phyloP scores from a whole-genome alignment of 2,888 invertebrate genomes.

The Machimus atricapillus region DNA sequence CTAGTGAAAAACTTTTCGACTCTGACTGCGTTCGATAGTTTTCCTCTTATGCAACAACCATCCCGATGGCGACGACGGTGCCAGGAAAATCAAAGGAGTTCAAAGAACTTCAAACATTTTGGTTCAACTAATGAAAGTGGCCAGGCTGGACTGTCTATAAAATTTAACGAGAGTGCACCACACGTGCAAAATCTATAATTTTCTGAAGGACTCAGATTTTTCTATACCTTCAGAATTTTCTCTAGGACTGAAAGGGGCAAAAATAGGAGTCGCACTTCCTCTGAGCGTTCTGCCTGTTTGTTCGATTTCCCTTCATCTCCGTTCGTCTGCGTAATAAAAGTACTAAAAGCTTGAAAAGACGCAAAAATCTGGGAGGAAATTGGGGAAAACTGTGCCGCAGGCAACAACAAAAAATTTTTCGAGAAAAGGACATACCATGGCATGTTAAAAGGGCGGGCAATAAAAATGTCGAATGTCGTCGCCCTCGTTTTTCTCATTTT shows the following conservation, averaged over 20 bases:
- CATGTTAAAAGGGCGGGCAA: conserved; percentile 36
- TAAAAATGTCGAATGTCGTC: conserved; percentile 42
- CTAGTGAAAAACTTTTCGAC: neutral
- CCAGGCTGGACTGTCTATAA: neutral
- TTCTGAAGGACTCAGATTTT: neutral
- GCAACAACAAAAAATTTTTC: conserved; percentile 34
- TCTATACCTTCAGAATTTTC: neutral
- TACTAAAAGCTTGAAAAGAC: neutral
- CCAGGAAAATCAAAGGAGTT: neutral
- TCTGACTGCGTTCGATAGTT: neutral
- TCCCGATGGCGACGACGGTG: neutral
- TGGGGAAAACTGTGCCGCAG: neutral
- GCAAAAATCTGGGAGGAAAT: neutral
- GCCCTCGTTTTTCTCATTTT: neutral
- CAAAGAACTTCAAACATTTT: neutral
- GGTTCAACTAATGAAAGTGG: neutral
- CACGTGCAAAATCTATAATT: neutral
- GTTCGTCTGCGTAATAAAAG: neutral
- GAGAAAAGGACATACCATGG: conserved; percentile 15
- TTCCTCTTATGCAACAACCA: neutral
- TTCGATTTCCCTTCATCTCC: neutral
- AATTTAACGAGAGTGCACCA: neutral
- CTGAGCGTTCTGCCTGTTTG: neutral
- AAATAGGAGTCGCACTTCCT: neutral
- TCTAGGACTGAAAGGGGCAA: neutral